Evolutionary conservation across 2,113 vertebrate species (phyloP).

Genomic region (Podarcis raffonei): DNA sequence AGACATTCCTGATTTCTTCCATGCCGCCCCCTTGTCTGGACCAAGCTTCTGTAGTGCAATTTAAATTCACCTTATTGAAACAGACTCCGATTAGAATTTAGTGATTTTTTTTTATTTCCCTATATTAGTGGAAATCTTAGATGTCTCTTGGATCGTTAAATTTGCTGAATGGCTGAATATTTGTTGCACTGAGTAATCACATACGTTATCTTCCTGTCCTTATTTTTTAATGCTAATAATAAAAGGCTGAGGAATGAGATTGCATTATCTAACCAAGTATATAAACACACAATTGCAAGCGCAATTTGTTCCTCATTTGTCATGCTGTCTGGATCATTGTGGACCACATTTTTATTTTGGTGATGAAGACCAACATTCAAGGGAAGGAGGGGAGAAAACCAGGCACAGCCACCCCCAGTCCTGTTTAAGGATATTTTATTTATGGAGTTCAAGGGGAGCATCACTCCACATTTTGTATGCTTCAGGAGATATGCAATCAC

Average conservation of each 20-base stretch:
- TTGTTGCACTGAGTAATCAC: conserved; percentile 16
- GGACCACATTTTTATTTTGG: not conserved
- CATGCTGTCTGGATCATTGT: not conserved
- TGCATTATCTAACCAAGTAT: not conserved
- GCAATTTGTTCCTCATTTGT: not conserved
- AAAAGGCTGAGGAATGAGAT: not conserved
- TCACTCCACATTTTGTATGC: not conserved
- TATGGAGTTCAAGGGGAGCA: not conserved
- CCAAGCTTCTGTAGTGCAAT: conserved; percentile 30
- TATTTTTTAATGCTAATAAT: conserved; percentile 20
- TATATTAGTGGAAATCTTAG: conserved; percentile 30
- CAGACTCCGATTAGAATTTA: conserved; percentile 35
- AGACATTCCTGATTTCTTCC: conserved; percentile 1
- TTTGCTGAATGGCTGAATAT: conserved; percentile 20
- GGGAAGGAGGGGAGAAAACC: too few relatives aligned
- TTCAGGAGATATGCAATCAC: not conserved
- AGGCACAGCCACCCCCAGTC: too few relatives aligned
- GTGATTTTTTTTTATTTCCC: conserved; percentile 10
- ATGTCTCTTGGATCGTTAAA: conserved; percentile 19
- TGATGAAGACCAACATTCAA: not conserved
- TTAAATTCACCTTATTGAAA: conserved; percentile 3
- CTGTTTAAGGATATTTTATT: not conserved
- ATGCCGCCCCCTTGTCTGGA: conserved; percentile 22
- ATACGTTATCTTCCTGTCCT: not conserved
- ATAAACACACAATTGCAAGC: not conserved